Conservation (phyloP, 2,797 vertebrate species). For the Neosilurus mollespiculum region DNA sequence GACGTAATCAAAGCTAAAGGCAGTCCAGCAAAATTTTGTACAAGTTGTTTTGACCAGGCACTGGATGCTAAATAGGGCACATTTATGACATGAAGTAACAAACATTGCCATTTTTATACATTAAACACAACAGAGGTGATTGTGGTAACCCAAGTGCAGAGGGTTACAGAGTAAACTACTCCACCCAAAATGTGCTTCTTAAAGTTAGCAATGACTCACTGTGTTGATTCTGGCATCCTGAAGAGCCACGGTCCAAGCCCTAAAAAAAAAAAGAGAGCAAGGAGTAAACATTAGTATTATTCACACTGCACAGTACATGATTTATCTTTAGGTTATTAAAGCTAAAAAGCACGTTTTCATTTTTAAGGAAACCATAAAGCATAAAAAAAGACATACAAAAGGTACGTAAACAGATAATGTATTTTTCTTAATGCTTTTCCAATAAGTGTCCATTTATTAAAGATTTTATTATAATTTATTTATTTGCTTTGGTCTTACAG, state of each 20-base stretch:
- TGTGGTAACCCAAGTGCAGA: not conserved
- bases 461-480: not conserved
- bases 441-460: not conserved
- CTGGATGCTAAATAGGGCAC: not conserved
- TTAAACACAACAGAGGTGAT: not conserved
- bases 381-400: not conserved
- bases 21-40: too few species aligned
- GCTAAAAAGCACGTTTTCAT: not conserved
- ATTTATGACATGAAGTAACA: not conserved
- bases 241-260: slow-evolving; percentile 92
- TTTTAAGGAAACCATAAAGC: too few species aligned
- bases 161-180: not conserved
- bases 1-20: too few species aligned
- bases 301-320: slow-evolving; percentile 12
- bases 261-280: slow-evolving; percentile 58
- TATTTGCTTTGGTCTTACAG: not conserved
- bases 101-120: not conserved
- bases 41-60: too few species aligned
- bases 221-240: slow-evolving; percentile 88
- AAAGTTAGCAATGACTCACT: slow-evolving; percentile 74
- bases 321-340: not conserved
- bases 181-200: not conserved
- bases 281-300: slow-evolving; percentile 9
- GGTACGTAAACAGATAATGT: not conserved
- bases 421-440: not conserved